Base-by-base conservation (phyloP, 2,113 vertebrate species). In the Puma concolor region DNA sequence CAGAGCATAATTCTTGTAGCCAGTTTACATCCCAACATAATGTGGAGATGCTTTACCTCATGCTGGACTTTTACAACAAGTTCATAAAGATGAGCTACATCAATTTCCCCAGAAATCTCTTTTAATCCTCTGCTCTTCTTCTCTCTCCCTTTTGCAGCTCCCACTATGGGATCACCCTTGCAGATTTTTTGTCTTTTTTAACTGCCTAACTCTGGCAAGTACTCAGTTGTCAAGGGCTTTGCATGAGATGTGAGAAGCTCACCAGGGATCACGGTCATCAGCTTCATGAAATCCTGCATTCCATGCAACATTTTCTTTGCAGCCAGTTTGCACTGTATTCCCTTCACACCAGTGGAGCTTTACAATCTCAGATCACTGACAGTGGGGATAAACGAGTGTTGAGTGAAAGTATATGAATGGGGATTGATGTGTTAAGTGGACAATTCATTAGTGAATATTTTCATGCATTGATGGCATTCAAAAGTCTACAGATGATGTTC, bases 1-100 rank as follows among this genome's bases (percentile, higher is more conserved):
- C 69, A 94, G 38, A 92, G 33, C 19, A 74, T 54, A 67, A 82
- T 81, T 93, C 80, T 96, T 87, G 72, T 52, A 83, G 80, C 36
- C 6, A 27, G 44, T 72, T 96, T 82, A 41, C 25, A 89, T 23
- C 41, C n/a, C 74, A 29, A 29, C 23, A 41, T 36, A 48, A 63
- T n/a, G 33, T 50, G 31, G 52, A 87, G 88, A 57, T 1, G 57
- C 23, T 38, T 38, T 23, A 52, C 9, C 63, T 71, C 48, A 1
- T 44, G 38, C 29, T 48, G 92, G 80, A 90, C 48, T 76, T 83
- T 88, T n/a, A 87, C 2, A 11, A 41, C 48, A 44, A 93, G 33
- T 91, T 95, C 48, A n/a, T 52, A 44, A 83, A 33, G 19, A 90
- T 23, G 64, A 82, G 16, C 36, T 16, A 84, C 57, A 44, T 54